Base-by-base conservation (phyloP, 2,888 invertebrate species). In the Ormyrus pomaceus region DNA sequence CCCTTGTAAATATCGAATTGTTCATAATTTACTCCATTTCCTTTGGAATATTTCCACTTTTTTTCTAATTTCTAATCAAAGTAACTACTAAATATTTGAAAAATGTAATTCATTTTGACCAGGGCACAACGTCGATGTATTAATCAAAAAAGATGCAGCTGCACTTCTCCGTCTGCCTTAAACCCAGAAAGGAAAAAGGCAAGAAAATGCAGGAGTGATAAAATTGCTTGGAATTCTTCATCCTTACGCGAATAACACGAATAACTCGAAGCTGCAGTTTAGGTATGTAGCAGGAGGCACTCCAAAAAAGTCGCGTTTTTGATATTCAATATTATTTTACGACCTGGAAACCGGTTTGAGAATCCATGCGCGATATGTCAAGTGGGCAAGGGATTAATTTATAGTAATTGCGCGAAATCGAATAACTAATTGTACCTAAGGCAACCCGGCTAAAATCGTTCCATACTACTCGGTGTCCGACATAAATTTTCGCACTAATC, bases 341-440 rank as follows among this genome's bases (percentile, higher is more conserved):
- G 53, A 45, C 61, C 19, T n/a, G 45, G 13, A 55, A 77, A 77
- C 77, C 77, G 72, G 77, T 77, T 69, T 46, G n/a, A 59, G 71
- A n/a, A 46, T 10, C 34, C 19, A 7, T 50, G 48, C 45, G 51
- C 51, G 59, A 69, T 69, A 34, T 56, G 65, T 74, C 65, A 70
- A 70, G 62, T 55, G 76, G 34, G 62, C 62, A 69, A 68, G 62
- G 69, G 62, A 50, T 66, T 77, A 77, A 72, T 72, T 77, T 77
- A 72, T 77, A 77, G 72, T 72, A 72, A 77, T 77, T 77, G 70
- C 72, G 53, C 19, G 51, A 13, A 66, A 71, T 66, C 77, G 48
- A 71, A 72, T 66, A 59, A 51, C 13, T 53, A 70, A 77, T 77
- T 70, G 70, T 11, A 64, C 70, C 56, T 70, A 56, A 64, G 77